phyloP scores from a whole-genome alignment of 2,888 invertebrate species.

The Plutella xylostella region DNA sequence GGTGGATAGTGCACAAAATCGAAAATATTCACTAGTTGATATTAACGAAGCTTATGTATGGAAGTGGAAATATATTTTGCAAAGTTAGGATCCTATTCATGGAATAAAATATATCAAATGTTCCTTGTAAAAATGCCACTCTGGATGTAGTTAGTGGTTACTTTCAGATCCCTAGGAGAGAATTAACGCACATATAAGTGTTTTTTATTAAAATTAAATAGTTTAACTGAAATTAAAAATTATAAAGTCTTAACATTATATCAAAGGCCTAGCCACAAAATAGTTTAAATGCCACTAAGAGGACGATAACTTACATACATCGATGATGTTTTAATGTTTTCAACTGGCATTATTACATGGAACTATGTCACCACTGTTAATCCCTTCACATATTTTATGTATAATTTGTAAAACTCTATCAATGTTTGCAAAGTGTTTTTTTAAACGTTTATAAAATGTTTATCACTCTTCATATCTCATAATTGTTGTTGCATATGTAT shows the following conservation, averaged over 20 bases:
- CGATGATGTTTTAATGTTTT: conserved; percentile 8
- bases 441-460: conserved; percentile 33
- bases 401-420: conserved; percentile 27
- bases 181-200: conserved; percentile 1
- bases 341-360: conserved; percentile 43
- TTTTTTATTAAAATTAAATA: not conserved
- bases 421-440: conserved; percentile 33
- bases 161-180: not conserved
- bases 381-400: conserved; percentile 39
- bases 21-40: conserved; percentile 24
- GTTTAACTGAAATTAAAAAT: not conserved
- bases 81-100: conserved; percentile 25
- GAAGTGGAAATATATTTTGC: conserved; percentile 29
- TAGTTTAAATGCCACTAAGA: too few relatives aligned
- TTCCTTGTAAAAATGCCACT: conserved; percentile 48
- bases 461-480: conserved; percentile 61
- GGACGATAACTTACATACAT: not conserved
- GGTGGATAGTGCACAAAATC: conserved; percentile 32
- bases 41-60: conserved; percentile 31
- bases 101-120: conserved; percentile 26
- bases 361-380: conserved; percentile 41
- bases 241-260: not conserved
- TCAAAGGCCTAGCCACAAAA: not conserved
- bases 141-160: not conserved
- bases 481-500: conserved; percentile 25